Percentiles rank a stretch among this genome's conserved stretches.
These are phyloP conservation scores for Neosalanx taihuensis DNA, from an alignment of 2,797 vertebrate species.

Conservation along the genomic window DNA sequence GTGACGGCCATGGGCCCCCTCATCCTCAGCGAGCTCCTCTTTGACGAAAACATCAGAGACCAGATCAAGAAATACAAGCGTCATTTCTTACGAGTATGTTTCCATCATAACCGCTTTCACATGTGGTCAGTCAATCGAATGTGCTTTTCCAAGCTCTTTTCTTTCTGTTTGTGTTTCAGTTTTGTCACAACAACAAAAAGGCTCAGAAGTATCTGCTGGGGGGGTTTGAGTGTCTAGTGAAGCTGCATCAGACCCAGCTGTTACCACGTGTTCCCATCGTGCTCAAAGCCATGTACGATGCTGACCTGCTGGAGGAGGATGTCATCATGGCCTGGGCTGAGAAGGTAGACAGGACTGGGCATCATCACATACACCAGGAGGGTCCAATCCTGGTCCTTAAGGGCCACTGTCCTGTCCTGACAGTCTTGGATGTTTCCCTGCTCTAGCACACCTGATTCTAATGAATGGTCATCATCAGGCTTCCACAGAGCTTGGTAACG, in stretches of 20 bases:
- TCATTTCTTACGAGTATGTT: conserved; percentile 90
- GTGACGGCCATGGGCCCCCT: conserved; percentile 94
- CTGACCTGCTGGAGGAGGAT: conserved; percentile 94
- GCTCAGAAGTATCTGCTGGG: conserved; percentile 93
- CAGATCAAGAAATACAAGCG: conserved; percentile 95
- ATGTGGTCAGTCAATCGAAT: not conserved
- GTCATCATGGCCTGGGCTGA: conserved; percentile 96
- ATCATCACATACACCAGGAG: not conserved
- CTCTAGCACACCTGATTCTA: too few species aligned
- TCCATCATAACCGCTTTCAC: not conserved
- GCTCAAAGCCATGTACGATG: conserved; percentile 95
- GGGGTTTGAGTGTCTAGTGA: conserved; percentile 94
- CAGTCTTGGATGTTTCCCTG: too few species aligned
- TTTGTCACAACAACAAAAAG: conserved; percentile 96
- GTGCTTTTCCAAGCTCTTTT: not conserved
- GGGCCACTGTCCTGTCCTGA: too few species aligned
- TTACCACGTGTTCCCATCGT: conserved; percentile 90
- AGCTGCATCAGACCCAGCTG: conserved; percentile 90
- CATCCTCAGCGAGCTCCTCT: conserved; percentile 94
- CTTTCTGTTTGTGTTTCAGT: conserved; percentile 62
- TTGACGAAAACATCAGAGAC: conserved; percentile 92
- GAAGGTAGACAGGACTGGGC: conserved; percentile 74
- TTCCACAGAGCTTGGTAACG: too few species aligned
- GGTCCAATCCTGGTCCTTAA: too few species aligned
- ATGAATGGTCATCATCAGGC: too few species aligned